These are phyloP conservation scores for Gymnocephalus cernua DNA, from an alignment of 2,113 vertebrate genomes.

Conservation along the genomic window DNA sequence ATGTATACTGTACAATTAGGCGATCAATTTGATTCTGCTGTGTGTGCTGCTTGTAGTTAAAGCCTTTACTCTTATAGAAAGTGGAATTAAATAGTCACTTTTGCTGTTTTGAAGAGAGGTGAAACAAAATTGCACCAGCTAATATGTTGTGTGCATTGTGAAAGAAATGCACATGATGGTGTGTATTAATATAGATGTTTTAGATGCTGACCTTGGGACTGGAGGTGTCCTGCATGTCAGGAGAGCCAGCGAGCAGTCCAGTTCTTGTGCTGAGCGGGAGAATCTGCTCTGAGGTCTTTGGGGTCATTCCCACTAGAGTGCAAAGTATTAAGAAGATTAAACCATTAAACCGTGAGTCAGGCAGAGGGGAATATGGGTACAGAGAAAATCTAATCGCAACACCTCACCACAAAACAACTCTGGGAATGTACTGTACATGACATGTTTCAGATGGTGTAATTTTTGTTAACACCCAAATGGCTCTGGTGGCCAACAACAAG, in stretches of 20 bases:
- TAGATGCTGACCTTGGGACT: constrained; percentile 65
- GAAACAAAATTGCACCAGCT: not conserved
- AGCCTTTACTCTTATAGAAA: not conserved
- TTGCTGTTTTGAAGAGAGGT: not conserved
- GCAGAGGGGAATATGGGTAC: not conserved
- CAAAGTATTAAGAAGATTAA: constrained; percentile 22
- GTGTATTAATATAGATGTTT: not conserved
- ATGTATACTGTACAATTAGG: not conserved
- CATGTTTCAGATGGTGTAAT: constrained; percentile 15
- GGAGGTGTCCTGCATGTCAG: constrained; percentile 79
- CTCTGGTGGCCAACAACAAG: not conserved
- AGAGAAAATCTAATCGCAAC: constrained; percentile 20
- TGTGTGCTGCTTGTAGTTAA: not conserved
- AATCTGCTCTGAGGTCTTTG: constrained; percentile 86
- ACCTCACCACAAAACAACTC: constrained; percentile 26
- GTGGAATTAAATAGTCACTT: not conserved
- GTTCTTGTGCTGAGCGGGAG: constrained; percentile 82
- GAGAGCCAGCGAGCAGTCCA: constrained; percentile 50
- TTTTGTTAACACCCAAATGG: constrained; percentile 7
- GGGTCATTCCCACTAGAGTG: constrained; percentile 88
- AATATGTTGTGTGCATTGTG: not conserved
- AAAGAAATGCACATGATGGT: not conserved
- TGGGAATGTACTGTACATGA: not conserved
- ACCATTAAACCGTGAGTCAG: not conserved
- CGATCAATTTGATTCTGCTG: not conserved